phyloP scores from a whole-genome alignment of 2,113 vertebrate species.

The Phocoena phocoena region DNA sequence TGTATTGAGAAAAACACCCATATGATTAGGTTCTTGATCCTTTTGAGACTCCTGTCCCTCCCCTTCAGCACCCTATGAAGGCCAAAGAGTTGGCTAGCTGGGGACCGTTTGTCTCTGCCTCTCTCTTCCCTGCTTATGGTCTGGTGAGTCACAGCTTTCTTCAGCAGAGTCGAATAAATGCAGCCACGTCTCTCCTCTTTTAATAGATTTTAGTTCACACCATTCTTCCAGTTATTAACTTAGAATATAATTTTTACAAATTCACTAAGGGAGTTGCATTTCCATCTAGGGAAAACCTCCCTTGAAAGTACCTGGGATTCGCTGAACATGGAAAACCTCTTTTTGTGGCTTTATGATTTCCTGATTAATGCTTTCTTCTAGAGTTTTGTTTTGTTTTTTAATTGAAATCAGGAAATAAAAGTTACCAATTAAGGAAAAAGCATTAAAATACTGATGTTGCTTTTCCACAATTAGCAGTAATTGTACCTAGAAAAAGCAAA shows the following conservation, averaged over 20 bases:
- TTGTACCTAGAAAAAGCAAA: slow-evolving; percentile 49
- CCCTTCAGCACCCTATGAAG: background rate
- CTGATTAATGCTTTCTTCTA: background rate
- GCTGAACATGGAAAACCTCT: background rate
- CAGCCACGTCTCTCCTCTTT: background rate
- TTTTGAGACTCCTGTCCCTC: background rate
- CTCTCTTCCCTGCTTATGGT: background rate
- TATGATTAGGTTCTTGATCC: background rate
- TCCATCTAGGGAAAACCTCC: background rate
- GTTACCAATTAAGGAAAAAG: slow-evolving; percentile 24
- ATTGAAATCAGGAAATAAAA: slow-evolving; percentile 27
- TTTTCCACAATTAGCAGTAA: slow-evolving; percentile 41
- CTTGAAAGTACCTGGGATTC: background rate
- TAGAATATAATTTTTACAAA: background rate
- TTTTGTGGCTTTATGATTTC: background rate
- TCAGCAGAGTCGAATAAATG: background rate
- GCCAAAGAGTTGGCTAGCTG: background rate
- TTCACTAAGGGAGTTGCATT: background rate
- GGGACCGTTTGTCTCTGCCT: fast-evolving
- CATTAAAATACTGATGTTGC: slow-evolving; percentile 1
- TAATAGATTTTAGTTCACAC: background rate
- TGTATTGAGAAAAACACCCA: background rate
- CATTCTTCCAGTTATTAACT: background rate
- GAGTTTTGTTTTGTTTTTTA: background rate
- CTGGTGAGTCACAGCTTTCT: background rate